A percentile compares a stretch with the other conserved stretches of the same genome.
phyloP scores from a whole-genome alignment of 2,888 invertebrate species.

The Halictus quadricinctus region DNA sequence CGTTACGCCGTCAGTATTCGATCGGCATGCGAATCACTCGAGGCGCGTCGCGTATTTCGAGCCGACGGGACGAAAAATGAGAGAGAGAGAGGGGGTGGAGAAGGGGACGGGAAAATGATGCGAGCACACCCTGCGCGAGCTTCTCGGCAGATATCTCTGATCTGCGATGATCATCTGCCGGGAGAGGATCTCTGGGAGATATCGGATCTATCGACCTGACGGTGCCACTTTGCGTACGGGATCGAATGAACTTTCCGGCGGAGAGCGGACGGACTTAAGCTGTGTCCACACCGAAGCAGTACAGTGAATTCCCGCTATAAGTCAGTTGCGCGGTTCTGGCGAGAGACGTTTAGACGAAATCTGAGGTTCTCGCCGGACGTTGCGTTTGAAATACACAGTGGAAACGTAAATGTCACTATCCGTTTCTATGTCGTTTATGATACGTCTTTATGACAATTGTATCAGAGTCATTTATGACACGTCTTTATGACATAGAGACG shows the following conservation, averaged over 20 bases:
- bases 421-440: too few species aligned
- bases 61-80: constrained; percentile 30
- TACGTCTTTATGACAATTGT: too few species aligned
- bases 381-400: too few species aligned
- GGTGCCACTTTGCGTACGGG: constrained; percentile 28
- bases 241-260: constrained; percentile 50
- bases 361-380: too few species aligned
- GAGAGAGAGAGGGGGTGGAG: neutral
- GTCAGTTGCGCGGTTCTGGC: too few species aligned
- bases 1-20: constrained; percentile 45
- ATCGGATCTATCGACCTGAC: constrained; percentile 38
- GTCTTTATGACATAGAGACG: too few species aligned
- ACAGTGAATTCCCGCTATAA: too few species aligned
- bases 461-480: too few species aligned
- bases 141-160: constrained; percentile 24
- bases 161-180: neutral
- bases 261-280: neutral
- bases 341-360: too few species aligned
- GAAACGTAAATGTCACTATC: too few species aligned
- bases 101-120: constrained; percentile 8
- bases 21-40: constrained; percentile 51
- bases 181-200: neutral
- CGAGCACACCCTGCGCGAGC: constrained; percentile 26
- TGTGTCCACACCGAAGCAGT: neutral
- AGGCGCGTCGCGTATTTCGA: constrained; percentile 59